Percentiles rank a stretch among this genome's conserved stretches.
phyloP scores from a whole-genome alignment of 92 coral and sea anemone species.

The Diadumene lineata region DNA sequence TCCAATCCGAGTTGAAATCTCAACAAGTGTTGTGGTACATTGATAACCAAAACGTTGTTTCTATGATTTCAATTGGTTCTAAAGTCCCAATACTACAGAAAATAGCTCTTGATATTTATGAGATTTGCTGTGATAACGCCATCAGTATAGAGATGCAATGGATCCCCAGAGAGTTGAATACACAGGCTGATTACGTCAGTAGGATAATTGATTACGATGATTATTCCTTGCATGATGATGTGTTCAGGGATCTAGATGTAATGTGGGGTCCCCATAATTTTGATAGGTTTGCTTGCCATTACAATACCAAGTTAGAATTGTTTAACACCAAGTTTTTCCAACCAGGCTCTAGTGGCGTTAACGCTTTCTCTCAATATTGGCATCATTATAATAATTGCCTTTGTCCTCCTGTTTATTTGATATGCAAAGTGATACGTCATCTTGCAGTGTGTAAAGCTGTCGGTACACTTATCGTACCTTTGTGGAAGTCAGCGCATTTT shows the following conservation, averaged over 20 bases:
- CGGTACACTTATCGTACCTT: constrained; percentile 48
- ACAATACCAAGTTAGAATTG: too few species aligned
- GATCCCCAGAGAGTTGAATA: too few species aligned
- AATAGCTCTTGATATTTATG: not conserved
- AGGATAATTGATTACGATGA: too few species aligned
- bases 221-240: too few species aligned
- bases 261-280: too few species aligned
- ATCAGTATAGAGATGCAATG: constrained; percentile 15
- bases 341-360: constrained; percentile 46
- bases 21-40: too few species aligned
- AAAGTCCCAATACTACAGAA: not conserved
- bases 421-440: constrained; percentile 33
- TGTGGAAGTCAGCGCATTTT: constrained; percentile 57
- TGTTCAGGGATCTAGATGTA: too few species aligned
- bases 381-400: constrained; percentile 28
- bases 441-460: constrained; percentile 35
- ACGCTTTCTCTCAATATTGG: constrained; percentile 56
- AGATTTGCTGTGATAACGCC: not conserved
- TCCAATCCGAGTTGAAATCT: constrained; percentile 23
- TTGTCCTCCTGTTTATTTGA: constrained; percentile 25
- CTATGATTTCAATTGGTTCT: constrained; percentile 29
- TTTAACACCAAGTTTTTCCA: constrained; percentile 39
- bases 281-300: too few species aligned
- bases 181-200: too few species aligned
- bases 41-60: constrained; percentile 40